Percentiles rank a stretch among this genome's conserved stretches.
Evolutionary conservation across 2,113 vertebrate species (phyloP).

Genomic region (Dipodomys spectabilis): DNA sequence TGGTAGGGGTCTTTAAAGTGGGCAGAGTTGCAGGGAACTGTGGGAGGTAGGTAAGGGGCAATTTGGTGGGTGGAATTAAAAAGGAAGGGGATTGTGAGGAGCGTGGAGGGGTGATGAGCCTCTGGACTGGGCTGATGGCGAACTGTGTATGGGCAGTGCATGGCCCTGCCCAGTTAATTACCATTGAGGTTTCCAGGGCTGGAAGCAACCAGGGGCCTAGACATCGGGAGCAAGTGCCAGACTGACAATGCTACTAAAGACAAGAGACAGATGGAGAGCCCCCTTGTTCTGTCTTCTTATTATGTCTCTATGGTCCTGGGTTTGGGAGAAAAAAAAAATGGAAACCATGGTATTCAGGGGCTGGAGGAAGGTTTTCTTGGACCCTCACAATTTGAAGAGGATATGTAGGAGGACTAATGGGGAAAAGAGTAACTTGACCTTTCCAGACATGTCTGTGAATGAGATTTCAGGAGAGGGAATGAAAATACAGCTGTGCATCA

Average conservation of each 20-base stretch:
- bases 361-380: background rate
- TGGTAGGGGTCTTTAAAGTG: background rate
- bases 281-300: background rate
- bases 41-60: background rate
- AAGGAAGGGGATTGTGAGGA: background rate
- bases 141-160: slow-evolving; percentile 53
- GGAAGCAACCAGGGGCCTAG: slow-evolving; percentile 37
- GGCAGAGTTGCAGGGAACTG: background rate
- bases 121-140: slow-evolving; percentile 26
- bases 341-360: background rate
- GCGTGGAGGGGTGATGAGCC: background rate
- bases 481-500: slow-evolving; percentile 68
- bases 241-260: background rate
- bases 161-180: slow-evolving; percentile 74
- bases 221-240: slow-evolving; percentile 1
- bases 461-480: slow-evolving; percentile 69
- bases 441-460: slow-evolving; percentile 72
- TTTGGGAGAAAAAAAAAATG: background rate
- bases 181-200: slow-evolving; percentile 63
- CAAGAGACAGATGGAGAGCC: background rate
- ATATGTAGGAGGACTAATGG: slow-evolving; percentile 67
- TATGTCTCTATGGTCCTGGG: background rate
- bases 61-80: background rate
- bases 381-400: background rate
- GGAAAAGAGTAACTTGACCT: slow-evolving; percentile 44